Evolutionary conservation across 2,113 vertebrate genomes (phyloP).

Genomic region (Embiotoca jacksoni): DNA sequence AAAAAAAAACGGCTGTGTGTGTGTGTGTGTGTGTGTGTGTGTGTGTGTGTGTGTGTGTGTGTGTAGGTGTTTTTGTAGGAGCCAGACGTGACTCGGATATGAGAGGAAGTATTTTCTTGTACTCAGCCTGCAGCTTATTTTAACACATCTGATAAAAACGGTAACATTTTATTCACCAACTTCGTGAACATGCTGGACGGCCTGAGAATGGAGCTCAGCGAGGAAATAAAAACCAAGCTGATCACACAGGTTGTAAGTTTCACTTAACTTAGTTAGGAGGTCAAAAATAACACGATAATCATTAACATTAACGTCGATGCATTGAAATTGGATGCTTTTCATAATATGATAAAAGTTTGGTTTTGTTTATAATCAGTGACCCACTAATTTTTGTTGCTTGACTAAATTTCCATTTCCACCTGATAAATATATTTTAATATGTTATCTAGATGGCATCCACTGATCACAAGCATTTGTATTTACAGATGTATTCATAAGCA

Average conservation of each 20-base stretch:
- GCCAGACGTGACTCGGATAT: conserved; percentile 11
- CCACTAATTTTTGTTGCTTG: neutral
- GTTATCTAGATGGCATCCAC: neutral
- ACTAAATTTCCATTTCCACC: neutral
- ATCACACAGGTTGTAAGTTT: no score
- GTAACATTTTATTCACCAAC: no score
- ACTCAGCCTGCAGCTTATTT: neutral
- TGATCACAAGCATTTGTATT: neutral
- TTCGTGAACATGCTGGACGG: no score
- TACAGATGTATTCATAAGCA: neutral
- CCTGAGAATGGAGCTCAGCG: no score
- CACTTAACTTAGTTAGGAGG: no score
- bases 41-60: conserved; percentile 9
- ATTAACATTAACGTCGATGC: no score
- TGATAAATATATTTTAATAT: neutral
- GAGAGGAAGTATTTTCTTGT: neutral
- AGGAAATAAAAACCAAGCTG: no score
- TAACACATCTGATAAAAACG: neutral
- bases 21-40: conserved; percentile 12
- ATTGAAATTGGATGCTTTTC: no score
- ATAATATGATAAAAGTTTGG: no score
- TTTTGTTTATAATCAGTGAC: no score
- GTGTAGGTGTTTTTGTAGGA: conserved; percentile 23
- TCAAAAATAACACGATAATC: no score
- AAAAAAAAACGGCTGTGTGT: conserved; percentile 1